Evolutionary conservation across 2,888 invertebrate genomes (phyloP), one percentile per base, ranked within the genome.

Genomic region (Limnephilus auricula): DNA sequence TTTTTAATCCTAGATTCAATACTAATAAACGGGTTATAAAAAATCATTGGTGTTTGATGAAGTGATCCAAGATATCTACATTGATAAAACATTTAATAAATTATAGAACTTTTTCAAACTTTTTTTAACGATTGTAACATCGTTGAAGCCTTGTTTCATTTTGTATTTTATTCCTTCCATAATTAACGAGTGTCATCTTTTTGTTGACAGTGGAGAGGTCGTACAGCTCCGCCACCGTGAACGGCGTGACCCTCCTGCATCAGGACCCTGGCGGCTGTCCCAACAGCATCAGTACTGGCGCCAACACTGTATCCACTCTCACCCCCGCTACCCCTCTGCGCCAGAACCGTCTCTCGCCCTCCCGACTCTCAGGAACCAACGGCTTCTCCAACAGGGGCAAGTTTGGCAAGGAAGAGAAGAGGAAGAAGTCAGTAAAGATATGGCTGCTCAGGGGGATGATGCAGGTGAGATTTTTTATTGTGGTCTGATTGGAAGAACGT

Each of bases 171-270:
- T 50, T 50, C 0, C 50, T 18, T 15, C 18, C 18, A 50, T 15
- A 18, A 15, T 50, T 50, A 18, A 50, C 50, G 18, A 25, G 0
- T 18, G 4, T 15, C 18, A 18, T 0, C n/a, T 93, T 93, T 93
- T 93, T 82, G 25, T 90, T 93, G 92, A 12, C 94, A 96, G 96
- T 96, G 92, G 94, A 95, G 12, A 94, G 94, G 86, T 95, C 95
- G 45, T 94, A 94, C 79, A 94, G 94, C 85, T 94, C 94, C 2
- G 93, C 93, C n/a, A 93, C 94, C 9, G 93, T 94, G 93, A 94
- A 94, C n/a, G 94, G 94, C 25, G 93, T 93, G 4, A 94, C 94
- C 6, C 91, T 94, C 83, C 93, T 93, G 37, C 93, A 93, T 79
- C 92, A 91, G 40, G 93, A 93, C 80, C 92, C 90, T n/a, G 90